Base-by-base conservation (phyloP, 2,888 invertebrate genomes). In the Germaria angustata region DNA sequence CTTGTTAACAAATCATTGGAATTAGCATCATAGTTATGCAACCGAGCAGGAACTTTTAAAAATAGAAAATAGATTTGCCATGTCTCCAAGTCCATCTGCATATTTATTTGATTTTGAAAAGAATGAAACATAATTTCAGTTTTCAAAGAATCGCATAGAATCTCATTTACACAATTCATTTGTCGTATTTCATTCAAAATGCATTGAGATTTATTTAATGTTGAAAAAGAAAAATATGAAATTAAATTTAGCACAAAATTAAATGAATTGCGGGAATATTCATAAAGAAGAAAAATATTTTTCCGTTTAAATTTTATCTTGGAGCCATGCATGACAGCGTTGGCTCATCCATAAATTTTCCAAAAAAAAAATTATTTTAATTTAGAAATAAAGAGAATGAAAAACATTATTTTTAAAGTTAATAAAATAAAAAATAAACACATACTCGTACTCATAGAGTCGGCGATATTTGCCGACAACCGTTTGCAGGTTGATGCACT, bases 271-370 rank as follows among this genome's bases (percentile, higher is more conserved):
- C 36, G 41, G 68, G 51, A 51, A 49, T 39, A 24, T 34, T 5
- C 22, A 22, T 13, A 59, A 41, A 51, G 13, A 28, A 28, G 2
- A 41, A 41, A 11, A 39, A 32, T 24, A 51, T 39, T 41, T 41
- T 44, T 65, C 15, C 4, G n/a, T 36, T 55, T 32, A 34, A 66
- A 57, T 39, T 61, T 66, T 73, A 9, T 73, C 34, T 80, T 80
- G 79, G 72, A 73, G 79, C 66, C 41, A 57, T 24, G 44, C 72
- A 61, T 66, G 66, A 44, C 72, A 59, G 28, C 44, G 24, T 46
- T 69, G 71, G 41, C 73, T 51, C 81, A 79, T 75, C 75, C 75
- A 79, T 69, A 69, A 82, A 75, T 36, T 68, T 61, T 2, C 15
- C 4, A 22, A 55, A 73, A 68, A 49, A 71, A 72, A 71, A 9